Percentiles rank a stretch among this genome's conserved stretches.
These are phyloP conservation scores for Chrysogorgia sp. DNA, from an alignment of 92 coral and sea anemone species.

Conservation along the genomic window DNA sequence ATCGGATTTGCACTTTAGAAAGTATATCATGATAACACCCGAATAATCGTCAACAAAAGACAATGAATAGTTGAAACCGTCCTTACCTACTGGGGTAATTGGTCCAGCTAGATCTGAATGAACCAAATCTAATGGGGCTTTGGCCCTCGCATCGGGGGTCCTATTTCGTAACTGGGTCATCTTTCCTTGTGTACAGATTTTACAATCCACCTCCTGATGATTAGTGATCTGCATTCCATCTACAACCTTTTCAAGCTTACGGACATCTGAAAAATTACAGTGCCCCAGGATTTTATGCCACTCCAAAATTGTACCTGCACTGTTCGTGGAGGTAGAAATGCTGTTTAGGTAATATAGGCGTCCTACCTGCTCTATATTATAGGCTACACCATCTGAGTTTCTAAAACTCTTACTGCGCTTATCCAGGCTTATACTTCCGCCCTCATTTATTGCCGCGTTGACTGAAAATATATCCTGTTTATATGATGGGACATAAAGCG, in stretches of 20 bases:
- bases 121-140: conserved; percentile 46
- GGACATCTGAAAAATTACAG: conserved; percentile 38
- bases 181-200: conserved; percentile 48
- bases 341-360: conserved; percentile 47
- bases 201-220: conserved; percentile 38
- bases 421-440: conserved; percentile 50
- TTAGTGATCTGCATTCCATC: conserved; percentile 50
- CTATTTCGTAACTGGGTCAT: conserved; percentile 44
- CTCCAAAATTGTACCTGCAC: conserved; percentile 43
- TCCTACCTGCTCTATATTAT: conserved; percentile 44
- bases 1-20: conserved; percentile 21
- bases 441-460: conserved; percentile 54
- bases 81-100: conserved; percentile 41
- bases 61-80: conserved; percentile 44
- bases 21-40: conserved; percentile 28
- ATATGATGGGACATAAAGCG: conserved; percentile 60
- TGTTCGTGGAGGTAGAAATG: conserved; percentile 33
- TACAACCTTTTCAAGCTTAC: conserved; percentile 38
- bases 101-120: conserved; percentile 60
- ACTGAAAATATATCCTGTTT: conserved; percentile 64
- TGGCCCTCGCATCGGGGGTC: conserved; percentile 48
- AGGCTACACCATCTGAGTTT: too few species aligned
- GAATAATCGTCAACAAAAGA: conserved; percentile 38
- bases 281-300: conserved; percentile 58
- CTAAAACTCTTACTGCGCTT: too few species aligned